Evolutionary conservation across 2,797 vertebrate genomes (phyloP), one percentile per base, ranked within the genome.

Genomic region (Phyllotis vaccarum): DNA sequence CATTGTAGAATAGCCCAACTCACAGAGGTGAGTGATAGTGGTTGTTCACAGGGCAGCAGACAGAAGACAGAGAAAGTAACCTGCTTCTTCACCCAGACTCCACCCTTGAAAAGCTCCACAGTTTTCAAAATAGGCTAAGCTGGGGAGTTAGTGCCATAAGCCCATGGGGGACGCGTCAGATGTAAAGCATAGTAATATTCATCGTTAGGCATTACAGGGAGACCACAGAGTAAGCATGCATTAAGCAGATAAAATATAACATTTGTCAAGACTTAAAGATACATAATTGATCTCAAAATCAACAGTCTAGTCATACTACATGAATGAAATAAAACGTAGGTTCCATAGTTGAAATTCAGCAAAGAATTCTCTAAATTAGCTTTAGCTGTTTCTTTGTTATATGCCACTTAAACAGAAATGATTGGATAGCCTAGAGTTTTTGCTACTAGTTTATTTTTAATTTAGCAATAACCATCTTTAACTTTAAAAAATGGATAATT

Each of bases 401-500:
- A 49, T 56, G 9, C 66, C 37, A 87, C 31, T 27, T 92, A 34
- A 90, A 9, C 1, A 21, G 82, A 86, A 94, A 81, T 95, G 76
- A 74, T 3, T 43, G 49, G 91, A 58, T 8, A 93, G 86, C 17
- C 22, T 88, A 46, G 79, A 52, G 29, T 56, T 94, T 88, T 60
- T 49, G 68, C 22, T 82, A 81, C 60, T 78, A 13, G 21, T 52
- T 52, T 95, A 75, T 89, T 83, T 46, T 88, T 92, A 93, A 90
- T 70, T 92, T 95, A 90, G 37, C 74, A 86, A 93, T 80, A 97
- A 75, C 29, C 34, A 92, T 85, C n/a, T 93, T 74, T 80, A 91
- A 86, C 83, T 87, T 81, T 95, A 95, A 96, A 96, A 86, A 94
- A 72, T 66, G 37, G 5, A 56, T 89, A 64, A 80, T 76, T 91